Evolutionary conservation across 1,140 invertebrate species (phyloP), one percentile per base, ranked within the genome.

Genomic region (Proales similis): DNA sequence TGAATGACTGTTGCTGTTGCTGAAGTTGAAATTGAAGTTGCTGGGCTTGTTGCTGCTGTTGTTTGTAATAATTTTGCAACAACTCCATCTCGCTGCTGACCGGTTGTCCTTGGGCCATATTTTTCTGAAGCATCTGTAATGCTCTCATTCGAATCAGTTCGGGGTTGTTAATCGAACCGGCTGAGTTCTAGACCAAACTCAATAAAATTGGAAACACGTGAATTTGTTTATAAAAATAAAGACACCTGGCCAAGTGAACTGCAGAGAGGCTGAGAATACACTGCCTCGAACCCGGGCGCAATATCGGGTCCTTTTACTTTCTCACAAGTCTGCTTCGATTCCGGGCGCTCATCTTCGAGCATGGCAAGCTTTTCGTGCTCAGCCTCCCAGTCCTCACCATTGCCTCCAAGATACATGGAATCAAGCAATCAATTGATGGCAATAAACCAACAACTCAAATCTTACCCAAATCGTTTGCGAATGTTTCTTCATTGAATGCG

Each of bases 401-500:
- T 11, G 27, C 27, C 29, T 53, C 42, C 4, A 38, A n/a, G n/a
- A n/a, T n/a, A n/a, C n/a, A n/a, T n/a, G n/a, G n/a, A n/a, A n/a
- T n/a, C n/a, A n/a, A n/a, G n/a, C n/a, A n/a, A n/a, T n/a, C n/a
- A n/a, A n/a, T n/a, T n/a, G n/a, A n/a, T n/a, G n/a, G n/a, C n/a
- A n/a, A 20, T 49, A 1, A 30, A 30, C 19, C 36, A 29, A 17
- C 36, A 27, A 14, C n/a, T 22, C 20, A 29, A 9, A 38, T 38
- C 39, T 42, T 42, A 57, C 51, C 2, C 51, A 32, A 57, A 12
- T 12, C 36, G 14, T 29, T 29, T 9, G 36, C 51, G 32, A 57
- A 57, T 29, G 51, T 57, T 24, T 57, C 51, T 42, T 57, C 51
- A 5, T 57, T 57, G 17, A 57, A 57, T 29, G 51, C 51, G 32